phyloP scores from a whole-genome alignment of 2,888 invertebrate species.

The Tortrix viridana region DNA sequence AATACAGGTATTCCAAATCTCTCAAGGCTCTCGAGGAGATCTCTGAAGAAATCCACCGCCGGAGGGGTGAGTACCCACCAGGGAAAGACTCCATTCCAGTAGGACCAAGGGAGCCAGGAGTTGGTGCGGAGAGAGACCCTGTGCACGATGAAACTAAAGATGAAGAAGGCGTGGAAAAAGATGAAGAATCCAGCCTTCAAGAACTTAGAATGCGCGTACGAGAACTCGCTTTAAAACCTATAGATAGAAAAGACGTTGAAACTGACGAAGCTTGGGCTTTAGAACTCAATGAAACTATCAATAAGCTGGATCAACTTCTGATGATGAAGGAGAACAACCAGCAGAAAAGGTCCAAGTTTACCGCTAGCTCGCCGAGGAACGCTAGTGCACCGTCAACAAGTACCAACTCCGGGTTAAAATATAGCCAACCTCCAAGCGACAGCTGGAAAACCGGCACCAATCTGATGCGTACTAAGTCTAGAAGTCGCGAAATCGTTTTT shows the following conservation, averaged over 20 bases:
- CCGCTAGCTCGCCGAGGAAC: constrained; percentile 66
- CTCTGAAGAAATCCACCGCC: constrained; percentile 95
- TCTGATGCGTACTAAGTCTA: constrained; percentile 64
- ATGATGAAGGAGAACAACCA: constrained; percentile 87
- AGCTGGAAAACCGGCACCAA: constrained; percentile 61
- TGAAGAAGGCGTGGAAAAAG: constrained; percentile 59
- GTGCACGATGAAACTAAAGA: constrained; percentile 68
- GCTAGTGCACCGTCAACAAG: constrained; percentile 74
- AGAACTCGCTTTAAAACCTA: constrained; percentile 89
- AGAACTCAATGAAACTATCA: constrained; percentile 90
- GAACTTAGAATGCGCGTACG: constrained; percentile 88
- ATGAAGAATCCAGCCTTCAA: constrained; percentile 85
- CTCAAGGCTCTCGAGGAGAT: constrained; percentile 94
- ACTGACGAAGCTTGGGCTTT: constrained; percentile 90
- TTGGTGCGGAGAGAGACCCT: constrained; percentile 88
- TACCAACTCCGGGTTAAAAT: constrained; percentile 58
- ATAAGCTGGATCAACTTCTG: constrained; percentile 89
- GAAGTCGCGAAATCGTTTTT: constrained; percentile 69
- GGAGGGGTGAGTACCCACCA: constrained; percentile 82
- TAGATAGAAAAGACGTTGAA: constrained; percentile 88
- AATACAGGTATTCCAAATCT: constrained; percentile 91
- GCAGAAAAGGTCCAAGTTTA: constrained; percentile 80
- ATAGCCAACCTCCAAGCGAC: constrained; percentile 64
- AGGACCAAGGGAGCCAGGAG: constrained; percentile 88
- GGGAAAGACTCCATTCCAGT: constrained; percentile 76